A percentile compares a stretch with the other conserved stretches of the same genome.
These are phyloP conservation scores for Paramormyrops kingsleyae DNA, from an alignment of 2,113 vertebrate species.

Conservation along the genomic window DNA sequence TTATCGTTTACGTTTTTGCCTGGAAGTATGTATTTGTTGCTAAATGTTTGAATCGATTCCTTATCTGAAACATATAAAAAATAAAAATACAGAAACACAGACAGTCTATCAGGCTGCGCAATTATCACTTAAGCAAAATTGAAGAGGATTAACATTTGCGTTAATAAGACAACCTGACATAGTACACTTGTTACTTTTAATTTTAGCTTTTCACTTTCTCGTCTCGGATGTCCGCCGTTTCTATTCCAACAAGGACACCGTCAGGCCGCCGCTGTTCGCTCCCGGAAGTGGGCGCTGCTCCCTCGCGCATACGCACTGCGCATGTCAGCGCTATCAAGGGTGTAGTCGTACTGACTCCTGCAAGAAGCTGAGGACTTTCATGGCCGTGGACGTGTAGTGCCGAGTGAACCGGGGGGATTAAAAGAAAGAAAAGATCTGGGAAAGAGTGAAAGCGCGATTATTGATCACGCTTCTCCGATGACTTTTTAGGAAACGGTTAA, in stretches of 20 bases:
- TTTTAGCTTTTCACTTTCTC: background rate
- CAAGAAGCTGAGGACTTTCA: background rate
- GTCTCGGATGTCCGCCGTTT: background rate
- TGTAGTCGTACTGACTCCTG: background rate
- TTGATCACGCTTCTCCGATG: background rate
- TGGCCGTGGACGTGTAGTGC: background rate
- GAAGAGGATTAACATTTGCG: background rate
- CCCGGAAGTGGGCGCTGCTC: background rate
- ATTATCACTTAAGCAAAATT: background rate
- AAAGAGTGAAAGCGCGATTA: background rate
- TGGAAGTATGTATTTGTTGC: background rate
- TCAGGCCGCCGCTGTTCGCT: background rate
- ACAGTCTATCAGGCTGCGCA: background rate
- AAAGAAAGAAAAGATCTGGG: background rate
- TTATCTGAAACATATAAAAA: background rate
- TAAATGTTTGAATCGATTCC: background rate
- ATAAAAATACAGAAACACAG: background rate
- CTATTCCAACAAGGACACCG: background rate
- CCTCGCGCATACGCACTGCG: background rate
- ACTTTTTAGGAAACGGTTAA: background rate
- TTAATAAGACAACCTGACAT: background rate
- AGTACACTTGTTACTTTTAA: background rate
- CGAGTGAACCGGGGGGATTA: background rate
- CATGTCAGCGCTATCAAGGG: background rate
- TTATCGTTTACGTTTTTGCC: background rate